A percentile compares a stretch with the other conserved stretches of the same genome.
phyloP scores from a whole-genome alignment of 2,888 invertebrate species.

The Pterostichus niger region DNA sequence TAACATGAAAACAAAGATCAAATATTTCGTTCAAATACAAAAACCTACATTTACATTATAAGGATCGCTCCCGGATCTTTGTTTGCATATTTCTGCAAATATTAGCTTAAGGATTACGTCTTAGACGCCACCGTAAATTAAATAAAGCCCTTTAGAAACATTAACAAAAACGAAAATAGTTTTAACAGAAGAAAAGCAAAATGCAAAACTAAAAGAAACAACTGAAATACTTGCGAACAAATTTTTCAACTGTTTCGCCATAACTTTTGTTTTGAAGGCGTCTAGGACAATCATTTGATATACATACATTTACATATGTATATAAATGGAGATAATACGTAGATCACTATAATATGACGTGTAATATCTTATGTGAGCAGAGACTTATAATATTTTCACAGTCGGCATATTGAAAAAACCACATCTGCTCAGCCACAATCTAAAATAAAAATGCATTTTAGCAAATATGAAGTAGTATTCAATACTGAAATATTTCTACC shows the following conservation, averaged over 20 bases:
- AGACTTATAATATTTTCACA: slow-evolving; percentile 75
- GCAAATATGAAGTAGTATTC: slow-evolving; percentile 71
- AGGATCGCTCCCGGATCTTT: slow-evolving; percentile 19
- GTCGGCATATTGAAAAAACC: slow-evolving; percentile 74
- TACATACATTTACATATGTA: slow-evolving; percentile 52
- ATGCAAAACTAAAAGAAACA: slow-evolving; percentile 23
- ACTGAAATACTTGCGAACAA: slow-evolving; percentile 21
- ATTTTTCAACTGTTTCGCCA: slow-evolving; percentile 6
- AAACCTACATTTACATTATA: slow-evolving; percentile 47
- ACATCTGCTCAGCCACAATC: slow-evolving; percentile 85
- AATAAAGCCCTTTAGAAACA: slow-evolving; percentile 47
- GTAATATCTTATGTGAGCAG: slow-evolving; percentile 59
- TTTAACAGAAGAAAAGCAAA: slow-evolving; percentile 13
- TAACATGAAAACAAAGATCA: slow-evolving; percentile 32
- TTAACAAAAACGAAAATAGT: slow-evolving; percentile 27
- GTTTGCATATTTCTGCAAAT: slow-evolving; percentile 34
- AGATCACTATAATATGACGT: slow-evolving; percentile 51
- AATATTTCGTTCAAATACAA: slow-evolving; percentile 43
- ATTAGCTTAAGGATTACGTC: slow-evolving; percentile 35
- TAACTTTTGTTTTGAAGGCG: slow-evolving; percentile 39
- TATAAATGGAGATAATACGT: slow-evolving; percentile 55
- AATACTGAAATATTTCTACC: slow-evolving; percentile 79
- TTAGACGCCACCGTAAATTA: slow-evolving; percentile 47
- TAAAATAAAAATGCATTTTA: slow-evolving; percentile 71
- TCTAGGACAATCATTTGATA: slow-evolving; percentile 39